Base-by-base conservation (phyloP, 2,888 invertebrate species). In the Polia nebulosa region DNA sequence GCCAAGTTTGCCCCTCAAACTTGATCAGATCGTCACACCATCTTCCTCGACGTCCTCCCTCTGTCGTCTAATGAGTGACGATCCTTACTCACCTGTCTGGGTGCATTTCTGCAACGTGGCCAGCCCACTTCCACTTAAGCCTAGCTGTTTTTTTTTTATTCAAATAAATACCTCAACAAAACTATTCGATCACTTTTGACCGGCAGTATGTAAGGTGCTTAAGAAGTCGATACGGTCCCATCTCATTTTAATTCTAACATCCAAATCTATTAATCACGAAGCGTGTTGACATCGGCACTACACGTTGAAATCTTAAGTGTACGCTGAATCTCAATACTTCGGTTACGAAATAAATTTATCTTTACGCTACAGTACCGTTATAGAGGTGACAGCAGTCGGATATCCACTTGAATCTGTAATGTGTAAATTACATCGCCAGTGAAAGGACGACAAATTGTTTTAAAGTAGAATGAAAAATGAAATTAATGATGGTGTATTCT, bases 191-290 rank as follows among this genome's bases (percentile, higher is more conserved):
- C 0, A 47, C 1, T 25, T 41, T 3, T 44, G 15, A 20, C 34
- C 6, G 1, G 20, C 3, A 74, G 57, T 83, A 41, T 78, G 45
- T 20, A 81, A 17, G 41, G 17, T 51, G 25, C 82, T 25, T 81
- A 59, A 79, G 39, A 57, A 64, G 29, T 63, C 81, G 73, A 85
- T 82, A 79, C 71, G 71, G 71, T 73, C 75, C 59, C 70, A 71
- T 70, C 81, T 84, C 79, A 82, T 82, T 82, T 85, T 83, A 76
- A 85, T 85, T 84, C 84, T 74, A 77, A 74, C 66, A 71, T 79
- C 74, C 78, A 74, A 75, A 75, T 73, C 77, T 81, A 85, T 85
- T 85, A 85, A 85, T 85, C 84, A 85, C 84, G 20, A 53, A 62
- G 15, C 72, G 72, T 82, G 82, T 85, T 82, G 84, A 79, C 82